Evolutionary conservation across 1,140 invertebrate species (phyloP).

Genomic region (Choristoneura fumiferana): DNA sequence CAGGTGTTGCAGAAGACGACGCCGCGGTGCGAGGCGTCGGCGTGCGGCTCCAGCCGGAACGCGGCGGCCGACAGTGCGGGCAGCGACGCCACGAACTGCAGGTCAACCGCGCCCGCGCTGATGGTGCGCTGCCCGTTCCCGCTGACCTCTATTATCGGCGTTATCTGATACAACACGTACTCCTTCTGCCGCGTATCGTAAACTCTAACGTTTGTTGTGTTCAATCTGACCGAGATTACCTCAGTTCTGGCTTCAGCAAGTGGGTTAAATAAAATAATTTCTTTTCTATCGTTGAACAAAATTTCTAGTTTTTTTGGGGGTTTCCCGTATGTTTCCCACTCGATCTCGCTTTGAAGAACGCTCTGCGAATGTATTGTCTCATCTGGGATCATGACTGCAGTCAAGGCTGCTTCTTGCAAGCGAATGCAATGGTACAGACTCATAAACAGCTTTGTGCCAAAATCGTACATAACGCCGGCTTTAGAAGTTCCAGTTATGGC

Average conservation of each 20-base stretch:
- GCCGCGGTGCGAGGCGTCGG: slow-evolving; percentile 77
- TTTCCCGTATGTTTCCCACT: slow-evolving; percentile 90
- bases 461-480: slow-evolving; percentile 93
- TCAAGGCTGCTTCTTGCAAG: slow-evolving; percentile 87
- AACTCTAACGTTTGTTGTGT: slow-evolving; percentile 85
- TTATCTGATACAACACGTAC: slow-evolving; percentile 85
- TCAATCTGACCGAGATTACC: slow-evolving; percentile 85
- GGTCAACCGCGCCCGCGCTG: slow-evolving; percentile 84
- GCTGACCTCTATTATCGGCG: slow-evolving; percentile 84
- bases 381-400: slow-evolving; percentile 83
- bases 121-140: slow-evolving; percentile 79
- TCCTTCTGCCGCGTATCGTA: slow-evolving; percentile 82
- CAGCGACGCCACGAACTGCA: slow-evolving; percentile 88
- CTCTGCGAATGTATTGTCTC: slow-evolving; percentile 66
- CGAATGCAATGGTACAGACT: slow-evolving; percentile 88
- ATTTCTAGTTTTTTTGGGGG: slow-evolving; percentile 83
- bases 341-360: slow-evolving; percentile 87
- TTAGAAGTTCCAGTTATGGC: slow-evolving; percentile 97
- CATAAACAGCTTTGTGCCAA: slow-evolving; percentile 90
- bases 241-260: slow-evolving; percentile 87
- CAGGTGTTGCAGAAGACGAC: slow-evolving; percentile 88
- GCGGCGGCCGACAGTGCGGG: slow-evolving; percentile 86
- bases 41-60: slow-evolving; percentile 81
- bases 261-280: slow-evolving; percentile 90
- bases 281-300: slow-evolving; percentile 78